These are phyloP conservation scores for Vanessa tameamea DNA, from an alignment of 1,140 invertebrate species.

Conservation along the genomic window DNA sequence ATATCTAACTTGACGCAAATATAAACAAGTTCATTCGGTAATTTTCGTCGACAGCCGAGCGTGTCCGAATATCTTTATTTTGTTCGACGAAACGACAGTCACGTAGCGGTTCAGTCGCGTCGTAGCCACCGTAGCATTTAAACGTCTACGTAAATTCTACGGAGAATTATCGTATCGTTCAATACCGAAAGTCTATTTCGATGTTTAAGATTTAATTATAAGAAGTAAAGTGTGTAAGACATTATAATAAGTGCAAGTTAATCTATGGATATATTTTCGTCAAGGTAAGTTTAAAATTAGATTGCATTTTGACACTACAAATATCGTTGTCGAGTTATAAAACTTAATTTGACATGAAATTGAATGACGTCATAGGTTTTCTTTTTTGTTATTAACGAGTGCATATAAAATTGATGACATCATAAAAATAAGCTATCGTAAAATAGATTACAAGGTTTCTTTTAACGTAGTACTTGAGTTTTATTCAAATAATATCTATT, in stretches of 20 bases:
- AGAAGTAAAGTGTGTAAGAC: slow-evolving; percentile 3
- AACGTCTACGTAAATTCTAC: slow-evolving; percentile 41
- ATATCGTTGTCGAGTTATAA: too few relatives aligned
- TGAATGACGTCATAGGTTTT: too few relatives aligned
- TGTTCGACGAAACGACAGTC: slow-evolving; percentile 50
- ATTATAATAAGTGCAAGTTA: slow-evolving; percentile 7
- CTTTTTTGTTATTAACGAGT: too few relatives aligned
- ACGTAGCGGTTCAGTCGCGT: slow-evolving; percentile 70
- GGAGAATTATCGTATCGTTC: slow-evolving; percentile 16
- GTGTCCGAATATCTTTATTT: slow-evolving; percentile 62
- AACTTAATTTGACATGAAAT: too few relatives aligned
- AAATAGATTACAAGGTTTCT: too few relatives aligned
- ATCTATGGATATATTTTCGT: slow-evolving; percentile 10
- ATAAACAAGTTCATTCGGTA: slow-evolving; percentile 67
- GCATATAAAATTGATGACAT: too few relatives aligned
- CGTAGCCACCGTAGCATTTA: slow-evolving; percentile 59
- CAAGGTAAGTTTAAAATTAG: slow-evolving; percentile 15
- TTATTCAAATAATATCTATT: too few relatives aligned
- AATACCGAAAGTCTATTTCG: slow-evolving; percentile 5
- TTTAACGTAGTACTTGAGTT: too few relatives aligned
- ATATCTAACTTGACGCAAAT: slow-evolving; percentile 41
- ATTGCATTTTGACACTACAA: neutral
- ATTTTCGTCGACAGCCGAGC: slow-evolving; percentile 61
- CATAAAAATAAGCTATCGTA: too few relatives aligned
- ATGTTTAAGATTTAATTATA: slow-evolving; percentile 6